Evolutionary conservation across 2,797 vertebrate genomes (phyloP).

Genomic region (Sebastiscus albofasciatus): DNA sequence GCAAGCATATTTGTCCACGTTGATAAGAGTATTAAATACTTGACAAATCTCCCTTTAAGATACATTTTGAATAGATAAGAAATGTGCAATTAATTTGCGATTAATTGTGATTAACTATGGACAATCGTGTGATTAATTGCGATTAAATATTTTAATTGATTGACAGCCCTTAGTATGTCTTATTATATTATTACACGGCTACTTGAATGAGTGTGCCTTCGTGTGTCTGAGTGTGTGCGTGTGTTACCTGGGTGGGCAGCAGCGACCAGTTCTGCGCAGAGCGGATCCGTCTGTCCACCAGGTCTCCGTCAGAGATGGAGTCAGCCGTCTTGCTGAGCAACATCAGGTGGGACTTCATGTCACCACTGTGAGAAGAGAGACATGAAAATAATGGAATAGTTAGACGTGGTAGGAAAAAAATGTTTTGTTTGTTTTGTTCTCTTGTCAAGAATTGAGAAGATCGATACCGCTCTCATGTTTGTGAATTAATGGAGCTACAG

Average conservation of each 20-base stretch:
- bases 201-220: not conserved
- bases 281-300: slow-evolving; percentile 93
- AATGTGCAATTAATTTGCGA: too few relatives aligned
- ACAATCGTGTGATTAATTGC: too few relatives aligned
- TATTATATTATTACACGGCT: too few relatives aligned
- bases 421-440: not conserved
- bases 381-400: not conserved
- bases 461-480: not conserved
- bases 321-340: slow-evolving; percentile 96
- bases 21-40: too few relatives aligned
- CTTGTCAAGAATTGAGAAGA: not conserved
- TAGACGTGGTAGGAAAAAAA: not conserved
- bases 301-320: slow-evolving; percentile 94
- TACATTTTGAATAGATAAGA: too few relatives aligned
- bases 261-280: slow-evolving; percentile 94
- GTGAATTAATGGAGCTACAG: not conserved
- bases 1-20: too few relatives aligned
- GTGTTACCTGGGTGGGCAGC: slow-evolving; percentile 92
- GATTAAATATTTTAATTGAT: too few relatives aligned
- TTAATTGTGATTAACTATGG: too few relatives aligned
- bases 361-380: slow-evolving; percentile 76
- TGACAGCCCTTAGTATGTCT: too few relatives aligned
- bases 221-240: not conserved
- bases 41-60: too few relatives aligned
- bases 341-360: slow-evolving; percentile 92